These are phyloP conservation scores for Pycnomerus fuliginosus DNA, from an alignment of 2,888 invertebrate species.

Conservation along the genomic window DNA sequence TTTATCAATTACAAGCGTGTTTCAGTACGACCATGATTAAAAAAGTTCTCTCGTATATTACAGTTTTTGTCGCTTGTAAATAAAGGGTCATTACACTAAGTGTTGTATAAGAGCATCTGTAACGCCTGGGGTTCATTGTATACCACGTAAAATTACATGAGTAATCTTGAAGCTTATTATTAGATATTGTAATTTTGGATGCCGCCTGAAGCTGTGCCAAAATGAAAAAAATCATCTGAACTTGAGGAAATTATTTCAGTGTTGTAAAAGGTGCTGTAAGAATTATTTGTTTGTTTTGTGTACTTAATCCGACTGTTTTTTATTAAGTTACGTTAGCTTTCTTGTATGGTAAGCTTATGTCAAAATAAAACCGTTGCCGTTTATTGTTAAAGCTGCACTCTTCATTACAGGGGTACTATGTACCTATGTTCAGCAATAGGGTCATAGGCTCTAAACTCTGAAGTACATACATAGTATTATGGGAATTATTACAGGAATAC, in stretches of 20 bases:
- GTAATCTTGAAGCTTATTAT: slow-evolving; percentile 19
- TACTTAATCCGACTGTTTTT: no score
- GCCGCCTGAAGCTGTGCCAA: slow-evolving; percentile 20
- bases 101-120: slow-evolving; percentile 15
- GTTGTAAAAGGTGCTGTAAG: slow-evolving; percentile 6
- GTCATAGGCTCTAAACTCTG: no score
- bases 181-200: slow-evolving; percentile 23
- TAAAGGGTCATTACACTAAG: slow-evolving; percentile 19
- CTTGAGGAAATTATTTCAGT: slow-evolving; percentile 12
- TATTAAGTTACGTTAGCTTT: background rate
- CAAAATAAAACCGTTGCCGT: no score
- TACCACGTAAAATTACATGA: slow-evolving; percentile 19
- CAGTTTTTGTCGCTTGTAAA: slow-evolving; percentile 14
- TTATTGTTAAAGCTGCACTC: no score
- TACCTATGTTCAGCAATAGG: no score
- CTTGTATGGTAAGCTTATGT: slow-evolving; percentile 4
- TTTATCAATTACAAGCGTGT: slow-evolving; percentile 15
- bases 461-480: no score
- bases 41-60: background rate
- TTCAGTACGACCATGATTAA: slow-evolving; percentile 5
- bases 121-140: slow-evolving; percentile 14
- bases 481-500: no score
- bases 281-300: slow-evolving; percentile 12
- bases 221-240: slow-evolving; percentile 13
- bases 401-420: no score